Evolutionary conservation across 2,888 invertebrate species (phyloP), one percentile per base, ranked within the genome.

Genomic region (Rhagonycha fulva): DNA sequence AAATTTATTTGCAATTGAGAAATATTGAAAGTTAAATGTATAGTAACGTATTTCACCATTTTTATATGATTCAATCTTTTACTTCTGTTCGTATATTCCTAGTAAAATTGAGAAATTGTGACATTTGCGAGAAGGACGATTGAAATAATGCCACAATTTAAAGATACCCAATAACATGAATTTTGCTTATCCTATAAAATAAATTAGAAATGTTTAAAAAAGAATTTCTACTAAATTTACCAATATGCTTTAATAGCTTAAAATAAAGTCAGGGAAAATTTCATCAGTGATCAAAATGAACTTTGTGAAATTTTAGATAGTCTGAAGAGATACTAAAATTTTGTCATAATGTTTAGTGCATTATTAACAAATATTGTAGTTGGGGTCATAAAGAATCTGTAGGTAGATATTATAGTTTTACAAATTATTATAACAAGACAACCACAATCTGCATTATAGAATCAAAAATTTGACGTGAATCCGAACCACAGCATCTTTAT

Each of bases 11-110:
- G 12, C 9, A 10, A 14, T 69, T 69, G 11, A 11, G 68, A 69
- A 69, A 69, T 47, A 69, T 60, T 69, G 68, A 69, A 69, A 69
- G 68, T 69, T 69, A 14, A 47, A 32, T 60, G n/a, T 10, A 66
- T 23, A 11, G 26, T 68, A 47, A 14, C 12, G 14, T 14, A 32
- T 47, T 69, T 60, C 68, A 47, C 19, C 68, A 69, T 47, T 24
- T 69, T 32, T 23, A 68, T 32, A 32, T 47, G 23, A 60, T 60
- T 66, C 12, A 66, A 23, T 47, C 47, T 47, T 5, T n/a, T 47
- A n/a, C 47, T 47, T 47, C n/a, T 47, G 47, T 47, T 9, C 2
- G 47, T n/a, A 47, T 47, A 47, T 47, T 47, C 47, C 7, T 47
- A n/a, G 7, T n/a, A n/a, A 47, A 47, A 47, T 47, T 47, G 47